A percentile compares a stretch with the other conserved stretches of the same genome.
Conservation (phyloP, 2,797 vertebrate genomes). For the Rhinoraja longicauda region DNA sequence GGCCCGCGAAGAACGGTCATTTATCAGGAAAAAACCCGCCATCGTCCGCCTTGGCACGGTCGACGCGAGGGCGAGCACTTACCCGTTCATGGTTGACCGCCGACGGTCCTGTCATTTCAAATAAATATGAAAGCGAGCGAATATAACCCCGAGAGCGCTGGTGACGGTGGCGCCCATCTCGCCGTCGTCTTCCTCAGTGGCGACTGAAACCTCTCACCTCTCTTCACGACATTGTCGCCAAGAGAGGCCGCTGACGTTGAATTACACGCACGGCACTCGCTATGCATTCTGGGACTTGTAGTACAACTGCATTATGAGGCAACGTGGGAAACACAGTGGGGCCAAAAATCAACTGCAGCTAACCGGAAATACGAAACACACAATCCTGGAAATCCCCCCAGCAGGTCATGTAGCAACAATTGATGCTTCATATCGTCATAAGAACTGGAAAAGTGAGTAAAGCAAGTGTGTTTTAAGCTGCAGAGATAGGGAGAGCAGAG, state of each 20-base stretch:
- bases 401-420: too few species aligned
- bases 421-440: too few species aligned
- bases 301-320: neutral
- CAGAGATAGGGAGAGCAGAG: too few species aligned
- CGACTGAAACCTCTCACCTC: neutral
- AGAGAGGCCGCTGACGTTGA: neutral
- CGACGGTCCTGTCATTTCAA: neutral
- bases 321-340: too few species aligned
- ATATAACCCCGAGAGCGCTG: neutral
- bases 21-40: too few species aligned
- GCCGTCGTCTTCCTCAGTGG: neutral
- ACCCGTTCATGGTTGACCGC: neutral
- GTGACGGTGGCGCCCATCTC: neutral
- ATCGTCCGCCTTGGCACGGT: neutral
- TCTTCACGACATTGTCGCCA: neutral
- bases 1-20: too few species aligned
- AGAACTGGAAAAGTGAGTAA: too few species aligned
- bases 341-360: too few species aligned
- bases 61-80: neutral
- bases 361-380: too few species aligned
- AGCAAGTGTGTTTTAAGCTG: too few species aligned
- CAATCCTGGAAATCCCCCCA: too few species aligned
- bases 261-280: neutral
- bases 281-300: neutral
- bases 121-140: rapidly evolving